Base-by-base conservation (phyloP, 2,888 invertebrate genomes). In the Parochlus steinenii region DNA sequence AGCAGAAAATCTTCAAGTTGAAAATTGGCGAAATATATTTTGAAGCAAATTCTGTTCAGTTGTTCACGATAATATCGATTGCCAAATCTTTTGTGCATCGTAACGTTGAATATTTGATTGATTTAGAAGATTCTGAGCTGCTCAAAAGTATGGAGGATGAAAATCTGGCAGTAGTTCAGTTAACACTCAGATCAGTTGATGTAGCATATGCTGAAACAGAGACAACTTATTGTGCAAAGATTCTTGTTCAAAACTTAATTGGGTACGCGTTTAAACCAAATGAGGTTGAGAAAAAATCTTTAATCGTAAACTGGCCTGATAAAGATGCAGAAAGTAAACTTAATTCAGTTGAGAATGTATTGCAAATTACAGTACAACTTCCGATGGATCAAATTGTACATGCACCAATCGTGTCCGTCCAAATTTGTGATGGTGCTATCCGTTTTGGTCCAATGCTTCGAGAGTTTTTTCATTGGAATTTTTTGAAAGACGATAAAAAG, bases 391-490 rank as follows among this genome's bases (percentile, higher is more conserved):
- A 23, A 6, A 20, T 39, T 19, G 27, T 36, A 20, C 62, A 65
- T 48, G 59, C 65, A 4, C 54, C 66, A 1, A 50, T 68, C 25
- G 33, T 66, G n/a, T 53, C 62, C 3, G 61, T 66, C 41, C 59
- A 61, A 47, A 41, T 66, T 6, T 56, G 62, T 40, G 62, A 67
- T 47, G 62, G 65, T 39, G 54, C 61, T 42, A 54, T 66, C 23
- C 65, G 65, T 20, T 47, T 74, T 2, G 76, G 77, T 52, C 76
- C 76, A 1, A 53, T 76, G n/a, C 50, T 77, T 8, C 62, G 69
- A 33, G 60, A 65, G 25, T 77, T 73, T 69, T 52, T 77, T n/a
- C 58, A 68, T 2, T 77, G 76, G 51, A 55, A 56, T 36, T 12
- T 30, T n/a, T 6, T 6, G 10, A 6, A 6, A 14, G 11, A 34